Conservation (phyloP, 2,113 vertebrate species). For the Pithys albifrons region DNA sequence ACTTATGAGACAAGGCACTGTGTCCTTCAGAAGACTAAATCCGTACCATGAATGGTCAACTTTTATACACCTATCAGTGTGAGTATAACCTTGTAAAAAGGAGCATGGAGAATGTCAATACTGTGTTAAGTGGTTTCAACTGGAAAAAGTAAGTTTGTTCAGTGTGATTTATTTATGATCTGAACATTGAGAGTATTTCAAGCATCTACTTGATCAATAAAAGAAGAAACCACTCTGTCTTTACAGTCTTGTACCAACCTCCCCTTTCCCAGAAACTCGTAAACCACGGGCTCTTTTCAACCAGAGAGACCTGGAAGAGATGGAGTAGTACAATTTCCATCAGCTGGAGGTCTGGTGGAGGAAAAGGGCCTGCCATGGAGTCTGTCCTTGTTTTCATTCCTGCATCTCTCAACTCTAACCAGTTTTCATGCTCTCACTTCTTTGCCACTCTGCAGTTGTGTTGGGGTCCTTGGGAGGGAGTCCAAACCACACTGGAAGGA, state of each 20-base stretch:
- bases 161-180: background rate
- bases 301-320: background rate
- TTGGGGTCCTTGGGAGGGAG: background rate
- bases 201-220: background rate
- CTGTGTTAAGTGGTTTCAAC: background rate
- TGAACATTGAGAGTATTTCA: background rate
- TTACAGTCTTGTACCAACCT: background rate
- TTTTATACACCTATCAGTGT: background rate
- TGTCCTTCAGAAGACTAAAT: background rate
- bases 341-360: rapidly evolving
- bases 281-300: background rate
- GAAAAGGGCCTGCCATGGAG: background rate
- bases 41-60: background rate
- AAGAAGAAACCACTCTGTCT: background rate
- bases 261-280: background rate
- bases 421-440: background rate
- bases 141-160: background rate
- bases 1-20: background rate
- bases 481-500: background rate
- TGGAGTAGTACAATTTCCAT: background rate
- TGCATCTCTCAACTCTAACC: rapidly evolving
- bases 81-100: background rate
- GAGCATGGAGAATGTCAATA: background rate
- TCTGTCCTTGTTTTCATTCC: background rate
- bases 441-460: background rate